A percentile compares a stretch with the other conserved stretches of the same genome.
Conservation (phyloP, 2,113 vertebrate species). For the Myotis davidii region DNA sequence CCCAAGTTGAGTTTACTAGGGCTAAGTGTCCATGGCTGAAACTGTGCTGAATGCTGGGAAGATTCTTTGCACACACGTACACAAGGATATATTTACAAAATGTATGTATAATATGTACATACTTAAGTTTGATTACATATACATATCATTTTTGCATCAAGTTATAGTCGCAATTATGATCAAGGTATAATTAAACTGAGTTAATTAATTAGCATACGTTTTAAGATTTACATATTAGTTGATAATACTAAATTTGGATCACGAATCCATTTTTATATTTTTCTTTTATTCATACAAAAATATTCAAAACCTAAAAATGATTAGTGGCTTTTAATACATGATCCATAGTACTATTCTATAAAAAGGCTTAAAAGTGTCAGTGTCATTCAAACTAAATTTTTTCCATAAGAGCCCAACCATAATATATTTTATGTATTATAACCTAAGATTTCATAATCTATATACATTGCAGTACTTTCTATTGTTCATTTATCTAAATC, state of each 20-base stretch:
- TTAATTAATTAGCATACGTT: not conserved
- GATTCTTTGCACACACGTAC: not conserved
- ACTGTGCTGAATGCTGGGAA: not conserved
- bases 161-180: not conserved
- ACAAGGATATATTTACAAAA: not conserved
- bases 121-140: not conserved
- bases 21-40: not conserved
- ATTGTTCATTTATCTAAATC: not conserved
- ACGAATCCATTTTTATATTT: not conserved
- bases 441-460: not conserved
- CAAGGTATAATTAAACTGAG: not conserved
- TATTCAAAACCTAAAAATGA: not conserved
- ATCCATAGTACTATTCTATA: not conserved
- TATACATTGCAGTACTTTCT: not conserved
- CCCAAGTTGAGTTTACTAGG: not conserved
- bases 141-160: not conserved
- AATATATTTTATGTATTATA: not conserved
- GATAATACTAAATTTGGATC: not conserved
- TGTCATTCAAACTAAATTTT: not conserved
- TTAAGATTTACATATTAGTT: not conserved
- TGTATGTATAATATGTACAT: not conserved
- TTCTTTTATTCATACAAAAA: not conserved
- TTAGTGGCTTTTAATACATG: not conserved
- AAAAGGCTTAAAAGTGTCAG: not conserved
- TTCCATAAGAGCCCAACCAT: not conserved